Conservation (phyloP, 2,113 vertebrate species). For the Otis tarda region DNA sequence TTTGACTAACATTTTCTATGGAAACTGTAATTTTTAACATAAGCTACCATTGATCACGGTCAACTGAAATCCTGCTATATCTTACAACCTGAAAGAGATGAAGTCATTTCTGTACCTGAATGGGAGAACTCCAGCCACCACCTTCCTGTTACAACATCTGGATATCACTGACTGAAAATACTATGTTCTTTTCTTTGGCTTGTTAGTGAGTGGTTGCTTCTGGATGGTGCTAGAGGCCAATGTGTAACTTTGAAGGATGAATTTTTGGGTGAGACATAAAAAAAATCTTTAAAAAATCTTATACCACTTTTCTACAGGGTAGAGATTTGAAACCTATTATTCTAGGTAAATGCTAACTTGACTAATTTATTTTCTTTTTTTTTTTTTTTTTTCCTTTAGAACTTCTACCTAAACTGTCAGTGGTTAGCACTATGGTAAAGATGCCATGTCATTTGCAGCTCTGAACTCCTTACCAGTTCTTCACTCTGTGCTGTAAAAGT, state of each 20-base stretch:
- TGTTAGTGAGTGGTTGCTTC: not conserved
- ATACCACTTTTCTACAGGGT: not conserved
- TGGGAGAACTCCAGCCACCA: not conserved
- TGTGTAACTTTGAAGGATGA: not conserved
- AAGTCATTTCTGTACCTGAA: not conserved
- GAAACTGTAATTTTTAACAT: not conserved
- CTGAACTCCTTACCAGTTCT: not conserved
- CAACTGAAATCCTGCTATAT: not conserved
- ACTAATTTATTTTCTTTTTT: not conserved
- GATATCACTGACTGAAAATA: not conserved
- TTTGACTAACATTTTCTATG: not conserved
- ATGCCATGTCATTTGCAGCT: not conserved
- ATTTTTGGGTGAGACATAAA: not conserved
- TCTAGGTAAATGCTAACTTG: not conserved
- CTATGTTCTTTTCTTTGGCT: not conserved
- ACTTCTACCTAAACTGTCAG: not conserved
- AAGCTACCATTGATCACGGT: accelerated
- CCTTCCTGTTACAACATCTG: not conserved
- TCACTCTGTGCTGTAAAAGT: not conserved
- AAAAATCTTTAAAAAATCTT: not conserved
- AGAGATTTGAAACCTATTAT: not conserved
- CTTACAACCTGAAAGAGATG: not conserved
- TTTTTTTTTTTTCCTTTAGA: not conserved
- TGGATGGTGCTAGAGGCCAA: not conserved
- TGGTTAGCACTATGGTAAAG: not conserved